A percentile compares a stretch with the other conserved stretches of the same genome.
These are phyloP conservation scores for Drosophila tropicalis DNA, from an alignment of 1,140 invertebrate species.

Conservation along the genomic window DNA sequence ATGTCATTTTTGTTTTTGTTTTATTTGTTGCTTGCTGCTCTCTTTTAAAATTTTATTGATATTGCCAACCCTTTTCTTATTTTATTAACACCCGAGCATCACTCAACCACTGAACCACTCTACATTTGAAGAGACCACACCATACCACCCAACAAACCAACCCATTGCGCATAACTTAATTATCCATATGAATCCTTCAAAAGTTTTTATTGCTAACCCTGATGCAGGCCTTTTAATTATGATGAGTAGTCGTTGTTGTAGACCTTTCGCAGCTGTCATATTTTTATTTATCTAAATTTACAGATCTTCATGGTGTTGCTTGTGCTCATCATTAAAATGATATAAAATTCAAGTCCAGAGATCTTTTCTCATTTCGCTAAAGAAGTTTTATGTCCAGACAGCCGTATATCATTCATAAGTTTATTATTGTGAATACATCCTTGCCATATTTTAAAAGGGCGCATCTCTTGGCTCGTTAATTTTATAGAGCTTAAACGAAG, in stretches of 20 bases:
- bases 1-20: not conserved
- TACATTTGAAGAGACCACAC: constrained; percentile 25
- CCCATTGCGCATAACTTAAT: constrained; percentile 66
- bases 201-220: constrained; percentile 60
- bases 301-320: constrained; percentile 64
- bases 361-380: constrained; percentile 51
- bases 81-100: constrained; percentile 1
- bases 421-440: constrained; percentile 48
- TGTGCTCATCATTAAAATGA: constrained; percentile 66
- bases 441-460: constrained; percentile 47
- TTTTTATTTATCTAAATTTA: constrained; percentile 71
- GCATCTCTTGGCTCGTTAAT: constrained; percentile 42
- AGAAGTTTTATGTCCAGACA: constrained; percentile 62
- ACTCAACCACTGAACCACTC: constrained; percentile 37
- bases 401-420: constrained; percentile 62
- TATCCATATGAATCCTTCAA: constrained; percentile 77
- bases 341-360: constrained; percentile 51
- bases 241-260: constrained; percentile 56
- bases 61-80: constrained; percentile 12
- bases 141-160: constrained; percentile 40
- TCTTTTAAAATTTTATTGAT: constrained; percentile 56
- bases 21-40: constrained; percentile 3
- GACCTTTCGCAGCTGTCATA: constrained; percentile 67
- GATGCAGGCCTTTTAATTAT: constrained; percentile 64
- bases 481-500: constrained; percentile 16